Evolutionary conservation across 2,797 vertebrate genomes (phyloP), one percentile per base, ranked within the genome.

Genomic region (Anomalospiza imberbis): DNA sequence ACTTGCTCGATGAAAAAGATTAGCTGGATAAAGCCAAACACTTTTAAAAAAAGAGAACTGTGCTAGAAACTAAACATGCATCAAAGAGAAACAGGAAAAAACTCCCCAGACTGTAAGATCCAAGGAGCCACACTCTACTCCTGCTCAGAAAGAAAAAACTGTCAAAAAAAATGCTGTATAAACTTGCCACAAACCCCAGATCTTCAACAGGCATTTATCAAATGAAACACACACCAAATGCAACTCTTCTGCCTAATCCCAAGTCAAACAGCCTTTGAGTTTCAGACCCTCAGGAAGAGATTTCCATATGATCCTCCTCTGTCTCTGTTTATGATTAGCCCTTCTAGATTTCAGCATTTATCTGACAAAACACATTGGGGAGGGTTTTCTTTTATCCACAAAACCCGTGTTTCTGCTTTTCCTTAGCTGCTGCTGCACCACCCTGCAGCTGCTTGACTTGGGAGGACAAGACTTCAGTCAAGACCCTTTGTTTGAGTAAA

Each of bases 261-360:
- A 95, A 96, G 75, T 92, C 91, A 95, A 94, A 94, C 60, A 92
- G 61, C 36, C 74, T 96, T 93, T 92, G 94, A 85, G 84, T 91
- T 93, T 96, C 95, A 97, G 89, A 94, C 85, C 80, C 92, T 95
- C 93, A 83, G 81, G 93, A 96, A 85, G 79, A 96, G 81, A 93
- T 96, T 95, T 95, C 85, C 68, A 32, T 90, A 82, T 79, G 89
- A 96, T 93, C 74, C 84, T 90, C 57, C 94, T 94, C 91, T 71
- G 71, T 63, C 85, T 90, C 75, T 20, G 1, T 94, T 95, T 91
- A 92, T 93, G 92, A 96, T 94, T 93, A 96, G 70, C 57, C 89
- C 47, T 89, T 90, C 91, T 93, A 84, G 91, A 93, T 94, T 94
- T 95, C 83, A 66, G 67, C 90, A 74, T 92, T 96, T 93, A 90